Evolutionary conservation across 2,113 vertebrate species (phyloP).

Genomic region (Australoheros scitulus): DNA sequence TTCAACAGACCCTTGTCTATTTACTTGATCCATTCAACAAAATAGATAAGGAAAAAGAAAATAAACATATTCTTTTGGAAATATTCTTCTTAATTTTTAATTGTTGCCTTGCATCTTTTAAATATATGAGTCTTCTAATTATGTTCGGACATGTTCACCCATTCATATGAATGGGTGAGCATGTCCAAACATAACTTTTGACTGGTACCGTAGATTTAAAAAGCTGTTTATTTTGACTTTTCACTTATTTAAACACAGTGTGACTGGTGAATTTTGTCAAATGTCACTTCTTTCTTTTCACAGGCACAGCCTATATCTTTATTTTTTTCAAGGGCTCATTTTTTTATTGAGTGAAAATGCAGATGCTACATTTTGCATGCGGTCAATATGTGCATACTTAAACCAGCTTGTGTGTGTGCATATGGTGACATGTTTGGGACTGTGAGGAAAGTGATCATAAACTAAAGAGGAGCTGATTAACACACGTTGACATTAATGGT

Average conservation of each 20-base stretch:
- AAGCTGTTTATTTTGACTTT: not conserved
- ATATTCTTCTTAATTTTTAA: not conserved
- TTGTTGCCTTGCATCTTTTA: not conserved
- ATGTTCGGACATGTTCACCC: too few relatives aligned
- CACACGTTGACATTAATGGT: slow-evolving; percentile 46
- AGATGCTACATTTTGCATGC: not conserved
- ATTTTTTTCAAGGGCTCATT: not conserved
- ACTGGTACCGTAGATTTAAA: not conserved
- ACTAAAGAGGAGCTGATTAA: slow-evolving; percentile 47
- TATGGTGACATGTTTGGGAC: not conserved
- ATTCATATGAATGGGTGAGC: too few relatives aligned
- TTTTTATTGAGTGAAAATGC: not conserved
- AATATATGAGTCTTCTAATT: too few relatives aligned
- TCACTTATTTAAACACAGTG: not conserved
- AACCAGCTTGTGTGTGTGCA: not conserved
- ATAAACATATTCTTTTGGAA: not conserved
- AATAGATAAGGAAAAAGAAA: not conserved
- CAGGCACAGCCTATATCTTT: not conserved
- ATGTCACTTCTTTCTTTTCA: not conserved
- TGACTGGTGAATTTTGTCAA: not conserved
- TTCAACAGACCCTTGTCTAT: not conserved
- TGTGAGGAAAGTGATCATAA: slow-evolving; percentile 30
- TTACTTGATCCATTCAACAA: not conserved
- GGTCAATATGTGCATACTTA: not conserved
- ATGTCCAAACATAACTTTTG: too few relatives aligned